Base-by-base conservation (phyloP, 2,113 vertebrate genomes). In the Lepus europaeus region DNA sequence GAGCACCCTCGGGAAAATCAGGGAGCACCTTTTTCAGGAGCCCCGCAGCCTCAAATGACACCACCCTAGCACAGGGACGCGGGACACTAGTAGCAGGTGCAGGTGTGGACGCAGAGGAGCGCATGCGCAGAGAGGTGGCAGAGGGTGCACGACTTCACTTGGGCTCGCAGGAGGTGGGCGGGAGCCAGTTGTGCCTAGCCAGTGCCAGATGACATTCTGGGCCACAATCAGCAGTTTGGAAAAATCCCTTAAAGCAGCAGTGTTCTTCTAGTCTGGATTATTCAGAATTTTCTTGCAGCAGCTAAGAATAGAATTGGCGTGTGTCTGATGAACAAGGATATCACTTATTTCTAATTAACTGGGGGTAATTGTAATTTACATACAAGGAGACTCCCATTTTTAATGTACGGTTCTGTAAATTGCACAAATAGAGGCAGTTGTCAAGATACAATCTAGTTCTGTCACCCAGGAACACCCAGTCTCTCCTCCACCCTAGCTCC, bases 91-190 rank as follows among this genome's bases (percentile, higher is more conserved):
- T 29, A 49, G 27, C 19, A 9, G 36, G 10, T 31, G 22, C 1
- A 8, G 4, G 25, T 45, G 39, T 7, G 45, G 45, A 45, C 7
- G 45, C 45, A 11, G 25, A 20, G 22, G 69, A 29, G 5, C 0
- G 2, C 25, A 4, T 22, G 12, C 2, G 2, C 79, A 56, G 49
- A 63, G 5, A 25, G 36, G 3, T 0, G 1, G 12, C 36, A 6
- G 39, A 10, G 63, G 59, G 56, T 11, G 4, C 61, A 11, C 17
- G 68, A 1, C 11, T 11, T 3, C 9, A 64, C 59, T 39, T n/a
- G 9, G 33, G 68, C 13, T 29, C 13, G 27, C 13, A 0, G 6
- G 6, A 87, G 61, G 39, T 4, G 8, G 1, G 25, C 0, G 2
- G 9, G 45, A 6, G 16, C 0, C 1, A 73, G 29, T 17, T 23